Conservation (phyloP, 2,888 invertebrate species). For the Gnatocerus cornutus region DNA sequence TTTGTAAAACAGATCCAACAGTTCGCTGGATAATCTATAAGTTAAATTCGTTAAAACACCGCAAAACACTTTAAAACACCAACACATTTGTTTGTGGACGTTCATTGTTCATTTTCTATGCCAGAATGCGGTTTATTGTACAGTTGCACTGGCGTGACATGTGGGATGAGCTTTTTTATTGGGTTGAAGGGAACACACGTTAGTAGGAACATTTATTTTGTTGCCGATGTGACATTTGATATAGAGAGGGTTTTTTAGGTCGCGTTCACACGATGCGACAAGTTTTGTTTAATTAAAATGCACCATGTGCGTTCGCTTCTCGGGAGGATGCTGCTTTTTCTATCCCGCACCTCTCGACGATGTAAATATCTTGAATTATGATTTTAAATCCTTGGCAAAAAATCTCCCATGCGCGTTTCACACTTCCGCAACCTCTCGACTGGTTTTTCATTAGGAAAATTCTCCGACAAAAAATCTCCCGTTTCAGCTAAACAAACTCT, state of each 20-base stretch:
- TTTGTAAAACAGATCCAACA: slow-evolving; percentile 61
- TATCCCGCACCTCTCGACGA: no score
- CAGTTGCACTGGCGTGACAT: slow-evolving; percentile 32
- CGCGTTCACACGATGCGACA: slow-evolving; percentile 18
- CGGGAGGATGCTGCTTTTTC: no score
- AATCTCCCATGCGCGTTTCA: no score
- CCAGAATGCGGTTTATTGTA: slow-evolving; percentile 34
- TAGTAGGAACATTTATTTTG: slow-evolving; percentile 23
- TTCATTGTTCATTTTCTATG: slow-evolving; percentile 46
- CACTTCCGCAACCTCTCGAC: no score
- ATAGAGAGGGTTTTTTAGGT: slow-evolving; percentile 12
- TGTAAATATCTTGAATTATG: no score
- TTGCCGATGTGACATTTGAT: slow-evolving; percentile 35
- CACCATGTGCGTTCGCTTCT: background rate
- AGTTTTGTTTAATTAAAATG: background rate
- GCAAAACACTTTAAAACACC: slow-evolving; percentile 65
- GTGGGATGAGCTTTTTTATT: slow-evolving; percentile 38
- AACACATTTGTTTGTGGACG: slow-evolving; percentile 60
- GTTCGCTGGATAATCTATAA: slow-evolving; percentile 60
- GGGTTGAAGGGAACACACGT: slow-evolving; percentile 21
- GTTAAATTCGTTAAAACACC: slow-evolving; percentile 65
- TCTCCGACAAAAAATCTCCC: background rate
- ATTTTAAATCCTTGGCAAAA: no score
- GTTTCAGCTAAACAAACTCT: background rate
- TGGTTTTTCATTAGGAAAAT: background rate